Percentiles rank a stretch among this genome's conserved stretches.
Evolutionary conservation across 2,113 vertebrate species (phyloP).

Genomic region (Seriola quinqueradiata): DNA sequence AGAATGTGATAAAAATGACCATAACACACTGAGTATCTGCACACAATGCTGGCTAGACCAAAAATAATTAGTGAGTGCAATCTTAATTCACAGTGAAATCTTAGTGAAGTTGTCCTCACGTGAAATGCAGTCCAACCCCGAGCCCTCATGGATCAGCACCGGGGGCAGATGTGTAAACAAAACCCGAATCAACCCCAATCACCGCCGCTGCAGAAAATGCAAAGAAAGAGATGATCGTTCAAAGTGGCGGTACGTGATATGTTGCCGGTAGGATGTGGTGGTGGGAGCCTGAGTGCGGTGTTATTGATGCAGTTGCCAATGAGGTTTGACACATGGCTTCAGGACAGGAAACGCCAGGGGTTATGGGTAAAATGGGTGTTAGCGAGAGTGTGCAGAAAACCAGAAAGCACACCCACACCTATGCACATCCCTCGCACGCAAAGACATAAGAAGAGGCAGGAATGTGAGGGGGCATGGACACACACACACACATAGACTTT

Average conservation of each 20-base stretch:
- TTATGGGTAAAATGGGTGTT: constrained; percentile 81
- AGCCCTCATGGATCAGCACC: constrained; percentile 30
- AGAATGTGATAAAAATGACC: neutral
- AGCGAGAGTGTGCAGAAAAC: constrained; percentile 65
- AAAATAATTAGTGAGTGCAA: neutral
- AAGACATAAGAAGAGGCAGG: constrained; percentile 38
- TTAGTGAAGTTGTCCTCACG: neutral
- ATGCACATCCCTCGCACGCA: constrained; percentile 55
- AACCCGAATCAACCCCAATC: constrained; percentile 40
- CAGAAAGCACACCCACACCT: constrained; percentile 61
- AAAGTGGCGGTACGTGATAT: constrained; percentile 49
- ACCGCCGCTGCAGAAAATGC: constrained; percentile 24
- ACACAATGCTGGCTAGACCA: neutral
- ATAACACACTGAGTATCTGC: neutral
- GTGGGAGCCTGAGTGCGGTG: constrained; percentile 46
- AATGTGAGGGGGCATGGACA: constrained; percentile 25
- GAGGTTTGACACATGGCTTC: constrained; percentile 79
- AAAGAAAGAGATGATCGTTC: constrained; percentile 38
- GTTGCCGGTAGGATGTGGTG: constrained; percentile 48
- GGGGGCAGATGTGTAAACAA: constrained; percentile 58
- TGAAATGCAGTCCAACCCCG: neutral
- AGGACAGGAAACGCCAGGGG: constrained; percentile 82
- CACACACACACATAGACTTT: constrained; percentile 36
- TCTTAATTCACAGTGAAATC: neutral
- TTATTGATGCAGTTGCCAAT: constrained; percentile 79